Base-by-base conservation (phyloP, 1,140 invertebrate species). In the Conopomorpha cramerella region DNA sequence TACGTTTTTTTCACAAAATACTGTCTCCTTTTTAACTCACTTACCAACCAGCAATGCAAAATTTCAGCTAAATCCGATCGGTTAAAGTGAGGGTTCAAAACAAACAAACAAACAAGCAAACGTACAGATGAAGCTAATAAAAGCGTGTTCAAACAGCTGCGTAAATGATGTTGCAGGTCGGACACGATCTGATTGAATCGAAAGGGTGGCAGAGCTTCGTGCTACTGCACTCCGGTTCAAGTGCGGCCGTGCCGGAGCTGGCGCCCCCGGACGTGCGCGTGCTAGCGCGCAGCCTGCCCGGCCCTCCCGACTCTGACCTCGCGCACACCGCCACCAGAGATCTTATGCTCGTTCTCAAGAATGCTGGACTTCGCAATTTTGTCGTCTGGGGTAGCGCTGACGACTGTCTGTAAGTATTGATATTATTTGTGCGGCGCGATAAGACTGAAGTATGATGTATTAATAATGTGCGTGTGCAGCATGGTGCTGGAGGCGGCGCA, bases 401-500 rank as follows among this genome's bases (percentile, higher is more conserved):
- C n/a, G n/a, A n/a, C n/a, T n/a, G n/a, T n/a, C n/a, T n/a, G n/a
- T n/a, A n/a, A n/a, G n/a, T n/a, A n/a, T n/a, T n/a, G n/a, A n/a
- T n/a, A n/a, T n/a, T n/a, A n/a, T n/a, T n/a, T n/a, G n/a, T n/a
- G n/a, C n/a, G n/a, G n/a, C n/a, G n/a, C n/a, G n/a, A n/a, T n/a
- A n/a, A n/a, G n/a, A n/a, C n/a, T n/a, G n/a, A n/a, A n/a, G n/a
- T n/a, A n/a, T n/a, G n/a, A n/a, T n/a, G n/a, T n/a, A n/a, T n/a
- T n/a, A n/a, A n/a, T n/a, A n/a, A n/a, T n/a, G n/a, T 30, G 55
- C 34, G 46, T 58, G 57, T 33, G 38, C 23, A 39, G 40, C 41
- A 59, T 63, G 23, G 65, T 74, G 47, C 51, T 74, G 48, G 65
- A 61, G 33, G 65, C 61, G 41, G 81, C 89, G 80, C 90, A 92